These are phyloP conservation scores for Madoqua kirkii DNA, from an alignment of 2,113 vertebrate genomes.

Conservation along the genomic window DNA sequence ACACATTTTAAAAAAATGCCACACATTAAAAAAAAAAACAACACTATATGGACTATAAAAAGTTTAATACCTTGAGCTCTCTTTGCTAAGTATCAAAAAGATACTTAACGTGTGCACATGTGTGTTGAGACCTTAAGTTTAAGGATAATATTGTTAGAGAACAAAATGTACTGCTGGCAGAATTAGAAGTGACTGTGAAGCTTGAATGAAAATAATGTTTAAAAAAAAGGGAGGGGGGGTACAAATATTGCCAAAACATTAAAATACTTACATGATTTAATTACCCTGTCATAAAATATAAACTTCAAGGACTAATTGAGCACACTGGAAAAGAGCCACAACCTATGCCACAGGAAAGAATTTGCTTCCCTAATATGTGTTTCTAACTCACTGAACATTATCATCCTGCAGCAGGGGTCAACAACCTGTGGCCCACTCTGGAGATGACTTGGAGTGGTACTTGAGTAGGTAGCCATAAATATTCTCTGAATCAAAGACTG, in stretches of 20 bases:
- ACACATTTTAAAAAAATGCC: background rate
- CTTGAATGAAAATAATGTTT: slow-evolving; percentile 12
- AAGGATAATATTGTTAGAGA: slow-evolving; percentile 6
- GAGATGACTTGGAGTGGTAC: background rate
- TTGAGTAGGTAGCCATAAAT: background rate
- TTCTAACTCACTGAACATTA: slow-evolving; percentile 3
- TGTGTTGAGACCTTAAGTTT: background rate
- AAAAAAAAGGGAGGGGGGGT: background rate
- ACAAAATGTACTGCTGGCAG: slow-evolving; percentile 15
- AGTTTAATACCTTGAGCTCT: slow-evolving; percentile 20
- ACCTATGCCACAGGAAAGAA: slow-evolving; percentile 8
- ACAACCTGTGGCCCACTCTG: background rate
- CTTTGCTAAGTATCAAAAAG: background rate
- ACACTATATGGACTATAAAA: slow-evolving; percentile 9
- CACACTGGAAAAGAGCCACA: background rate
- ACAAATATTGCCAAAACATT: slow-evolving; percentile 35
- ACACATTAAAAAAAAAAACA: background rate
- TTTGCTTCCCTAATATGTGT: background rate
- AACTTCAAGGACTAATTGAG: slow-evolving; percentile 45
- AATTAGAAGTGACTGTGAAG: slow-evolving; percentile 39
- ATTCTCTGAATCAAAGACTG: background rate
- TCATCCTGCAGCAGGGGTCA: background rate
- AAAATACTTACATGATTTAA: slow-evolving; percentile 42
- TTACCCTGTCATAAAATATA: slow-evolving; percentile 31
- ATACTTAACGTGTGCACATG: background rate